Evolutionary conservation across 2,113 vertebrate genomes (phyloP).

Genomic region (Struthidea cinerea): DNA sequence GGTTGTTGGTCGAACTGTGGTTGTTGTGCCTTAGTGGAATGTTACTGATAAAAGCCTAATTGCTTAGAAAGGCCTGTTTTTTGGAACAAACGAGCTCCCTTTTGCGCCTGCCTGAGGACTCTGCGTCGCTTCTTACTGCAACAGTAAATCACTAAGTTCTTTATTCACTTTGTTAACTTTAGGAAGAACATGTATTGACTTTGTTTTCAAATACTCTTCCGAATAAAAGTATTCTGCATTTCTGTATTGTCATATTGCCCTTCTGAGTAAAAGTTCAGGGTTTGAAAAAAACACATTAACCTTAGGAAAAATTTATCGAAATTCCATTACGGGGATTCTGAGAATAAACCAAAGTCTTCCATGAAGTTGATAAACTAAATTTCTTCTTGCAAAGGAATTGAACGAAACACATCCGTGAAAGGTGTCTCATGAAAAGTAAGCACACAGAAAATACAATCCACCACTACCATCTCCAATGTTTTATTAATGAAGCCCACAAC

Average conservation of each 20-base stretch:
- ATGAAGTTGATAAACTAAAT: neutral
- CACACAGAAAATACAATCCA: neutral
- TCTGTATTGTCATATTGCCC: neutral
- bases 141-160: neutral
- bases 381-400: neutral
- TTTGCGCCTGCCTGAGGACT: neutral
- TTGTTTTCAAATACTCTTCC: neutral
- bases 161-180: neutral
- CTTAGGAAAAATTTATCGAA: neutral
- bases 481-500: neutral
- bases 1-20: neutral
- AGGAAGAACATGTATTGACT: neutral
- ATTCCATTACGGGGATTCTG: neutral
- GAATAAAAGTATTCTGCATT: neutral
- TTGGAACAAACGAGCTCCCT: neutral
- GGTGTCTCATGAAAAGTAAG: neutral
- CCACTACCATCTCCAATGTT: neutral
- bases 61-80: neutral
- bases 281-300: neutral
- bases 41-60: neutral
- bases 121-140: neutral
- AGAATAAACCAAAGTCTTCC: neutral
- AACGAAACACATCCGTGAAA: neutral
- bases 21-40: neutral
- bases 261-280: neutral